These are phyloP conservation scores for Tetragnatha montana DNA, from an alignment of 2,888 invertebrate genomes.

Conservation along the genomic window DNA sequence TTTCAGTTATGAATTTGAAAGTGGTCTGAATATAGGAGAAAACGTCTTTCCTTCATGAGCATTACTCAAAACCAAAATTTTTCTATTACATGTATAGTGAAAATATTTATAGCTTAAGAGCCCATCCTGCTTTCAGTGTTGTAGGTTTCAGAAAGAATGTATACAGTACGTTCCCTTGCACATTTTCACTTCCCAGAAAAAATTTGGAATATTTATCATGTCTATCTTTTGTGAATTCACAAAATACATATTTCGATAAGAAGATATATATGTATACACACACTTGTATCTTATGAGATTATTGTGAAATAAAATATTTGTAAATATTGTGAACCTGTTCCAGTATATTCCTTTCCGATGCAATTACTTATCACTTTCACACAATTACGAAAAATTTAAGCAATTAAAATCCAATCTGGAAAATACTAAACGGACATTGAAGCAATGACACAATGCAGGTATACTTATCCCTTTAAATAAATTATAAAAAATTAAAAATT, in stretches of 20 bases:
- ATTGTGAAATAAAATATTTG: conserved; percentile 67
- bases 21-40: too few relatives aligned
- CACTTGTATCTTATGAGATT: conserved; percentile 60
- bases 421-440: too few relatives aligned
- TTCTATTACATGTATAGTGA: too few relatives aligned
- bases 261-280: conserved; percentile 60
- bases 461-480: too few relatives aligned
- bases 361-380: not conserved
- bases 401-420: too few relatives aligned
- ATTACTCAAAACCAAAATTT: too few relatives aligned
- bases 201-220: conserved; percentile 38
- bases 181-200: conserved; percentile 16
- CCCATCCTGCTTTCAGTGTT: conserved; percentile 40
- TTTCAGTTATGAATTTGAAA: too few relatives aligned
- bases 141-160: conserved; percentile 27
- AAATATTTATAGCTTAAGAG: not conserved
- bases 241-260: conserved; percentile 61
- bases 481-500: too few relatives aligned
- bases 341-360: not conserved
- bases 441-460: too few relatives aligned
- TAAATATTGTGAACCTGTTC: conserved; percentile 51
- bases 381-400: not conserved
- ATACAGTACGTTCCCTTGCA: conserved; percentile 28
- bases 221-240: conserved; percentile 56
- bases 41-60: too few relatives aligned